Evolutionary conservation across 2,797 vertebrate species (phyloP).

Genomic region (Nyctibius grandis): DNA sequence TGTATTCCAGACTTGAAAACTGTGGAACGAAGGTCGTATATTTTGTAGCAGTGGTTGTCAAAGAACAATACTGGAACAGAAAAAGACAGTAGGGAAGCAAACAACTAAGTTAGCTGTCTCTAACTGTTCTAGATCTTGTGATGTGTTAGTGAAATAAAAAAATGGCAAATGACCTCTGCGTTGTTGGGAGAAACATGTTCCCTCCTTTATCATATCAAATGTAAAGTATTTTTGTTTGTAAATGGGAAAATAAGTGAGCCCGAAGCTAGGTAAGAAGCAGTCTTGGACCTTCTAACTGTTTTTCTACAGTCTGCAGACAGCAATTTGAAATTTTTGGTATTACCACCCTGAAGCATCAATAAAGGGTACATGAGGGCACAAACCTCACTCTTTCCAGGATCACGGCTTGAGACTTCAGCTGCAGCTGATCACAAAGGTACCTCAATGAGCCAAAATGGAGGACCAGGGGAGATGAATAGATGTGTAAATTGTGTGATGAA

Average conservation of each 20-base stretch:
- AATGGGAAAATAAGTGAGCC: neutral
- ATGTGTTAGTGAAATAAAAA: neutral
- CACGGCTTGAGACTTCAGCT: neutral
- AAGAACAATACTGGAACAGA: neutral
- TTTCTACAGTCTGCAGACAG: neutral
- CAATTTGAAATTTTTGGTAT: neutral
- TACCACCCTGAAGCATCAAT: neutral
- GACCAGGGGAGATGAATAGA: neutral
- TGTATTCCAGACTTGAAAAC: neutral
- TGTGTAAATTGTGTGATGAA: fast-evolving
- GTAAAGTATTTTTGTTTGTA: neutral
- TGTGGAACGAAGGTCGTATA: fast-evolving
- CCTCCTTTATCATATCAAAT: neutral
- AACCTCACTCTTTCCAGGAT: neutral
- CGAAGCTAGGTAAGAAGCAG: neutral
- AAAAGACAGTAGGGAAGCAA: neutral
- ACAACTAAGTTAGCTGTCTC: neutral
- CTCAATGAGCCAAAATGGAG: neutral
- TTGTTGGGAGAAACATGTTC: neutral
- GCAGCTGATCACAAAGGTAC: neutral
- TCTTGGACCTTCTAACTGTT: neutral
- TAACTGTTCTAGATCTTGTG: neutral
- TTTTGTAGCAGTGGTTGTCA: neutral
- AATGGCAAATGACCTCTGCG: fast-evolving
- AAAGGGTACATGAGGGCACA: neutral